Evolutionary conservation across 2,113 vertebrate species (phyloP).

Genomic region (Xiphias gladius): DNA sequence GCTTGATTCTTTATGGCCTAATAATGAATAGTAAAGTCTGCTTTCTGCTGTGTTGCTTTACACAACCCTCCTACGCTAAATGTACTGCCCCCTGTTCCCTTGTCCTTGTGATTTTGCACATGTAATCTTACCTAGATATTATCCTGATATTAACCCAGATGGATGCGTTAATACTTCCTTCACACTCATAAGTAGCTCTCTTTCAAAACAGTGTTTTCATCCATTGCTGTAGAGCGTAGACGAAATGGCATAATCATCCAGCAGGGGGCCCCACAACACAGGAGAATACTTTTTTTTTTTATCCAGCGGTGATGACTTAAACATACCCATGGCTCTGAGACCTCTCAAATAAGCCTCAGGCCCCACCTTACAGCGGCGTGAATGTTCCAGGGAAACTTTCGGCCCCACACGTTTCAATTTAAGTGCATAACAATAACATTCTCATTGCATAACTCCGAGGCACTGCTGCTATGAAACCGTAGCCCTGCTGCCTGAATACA

Average conservation of each 20-base stretch:
- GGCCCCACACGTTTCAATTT: slow-evolving; percentile 32
- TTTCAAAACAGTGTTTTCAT: no score
- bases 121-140: no score
- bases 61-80: no score
- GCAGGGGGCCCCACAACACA: slow-evolving; percentile 60
- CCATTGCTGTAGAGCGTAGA: not conserved
- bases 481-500: not conserved
- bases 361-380: slow-evolving; percentile 20
- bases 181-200: no score
- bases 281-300: not conserved
- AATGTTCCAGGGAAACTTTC: slow-evolving; percentile 54
- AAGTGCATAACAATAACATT: slow-evolving; percentile 38
- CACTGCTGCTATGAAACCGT: slow-evolving; percentile 1
- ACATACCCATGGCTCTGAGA: slow-evolving; percentile 29
- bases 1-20: no score
- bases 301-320: slow-evolving; percentile 31
- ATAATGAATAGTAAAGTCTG: no score
- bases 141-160: no score
- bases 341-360: slow-evolving; percentile 33
- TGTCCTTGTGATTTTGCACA: no score
- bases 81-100: no score
- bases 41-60: no score
- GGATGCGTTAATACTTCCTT: no score
- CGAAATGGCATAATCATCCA: not conserved
- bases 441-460: slow-evolving; percentile 28